Conservation (phyloP, 2,797 vertebrate genomes). For the Labroides dimidiatus region DNA sequence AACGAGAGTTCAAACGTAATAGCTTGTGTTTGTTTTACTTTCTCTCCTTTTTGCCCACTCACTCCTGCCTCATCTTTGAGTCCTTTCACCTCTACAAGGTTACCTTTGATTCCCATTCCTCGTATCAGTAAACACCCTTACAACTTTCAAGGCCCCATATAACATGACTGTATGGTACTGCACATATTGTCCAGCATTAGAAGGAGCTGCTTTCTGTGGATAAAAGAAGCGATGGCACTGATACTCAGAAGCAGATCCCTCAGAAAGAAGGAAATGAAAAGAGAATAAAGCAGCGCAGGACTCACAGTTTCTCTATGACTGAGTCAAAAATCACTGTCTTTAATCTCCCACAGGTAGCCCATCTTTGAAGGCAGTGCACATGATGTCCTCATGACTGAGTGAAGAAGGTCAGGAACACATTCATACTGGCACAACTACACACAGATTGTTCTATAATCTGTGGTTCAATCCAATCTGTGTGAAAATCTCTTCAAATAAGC, state of each 20-base stretch:
- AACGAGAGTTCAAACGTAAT: too few species aligned
- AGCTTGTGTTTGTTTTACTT: neutral
- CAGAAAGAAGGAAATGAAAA: slow-evolving; percentile 59
- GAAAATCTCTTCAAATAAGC: slow-evolving; percentile 19
- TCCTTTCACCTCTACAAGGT: neutral
- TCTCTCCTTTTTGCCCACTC: neutral
- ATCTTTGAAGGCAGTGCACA: slow-evolving; percentile 46
- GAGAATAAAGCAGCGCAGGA: slow-evolving; percentile 39
- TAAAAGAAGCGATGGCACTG: slow-evolving; percentile 55
- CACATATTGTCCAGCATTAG: neutral
- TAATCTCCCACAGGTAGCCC: slow-evolving; percentile 74
- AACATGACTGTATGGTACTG: slow-evolving; percentile 10
- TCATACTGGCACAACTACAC: neutral
- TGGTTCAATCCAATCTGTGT: slow-evolving; percentile 9
- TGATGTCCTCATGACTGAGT: slow-evolving; percentile 42
- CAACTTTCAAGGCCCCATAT: neutral
- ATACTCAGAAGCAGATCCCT: slow-evolving; percentile 29
- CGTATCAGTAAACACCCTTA: slow-evolving; percentile 1
- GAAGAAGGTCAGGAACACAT: slow-evolving; percentile 49
- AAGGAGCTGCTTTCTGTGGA: slow-evolving; percentile 31
- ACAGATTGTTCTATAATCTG: slow-evolving; percentile 5
- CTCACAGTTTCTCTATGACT: slow-evolving; percentile 40
- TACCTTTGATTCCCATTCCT: neutral
- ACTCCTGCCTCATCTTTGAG: neutral
- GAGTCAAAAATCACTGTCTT: slow-evolving; percentile 53